phyloP scores from a whole-genome alignment of 1,140 invertebrate species.

The Planococcus citri region DNA sequence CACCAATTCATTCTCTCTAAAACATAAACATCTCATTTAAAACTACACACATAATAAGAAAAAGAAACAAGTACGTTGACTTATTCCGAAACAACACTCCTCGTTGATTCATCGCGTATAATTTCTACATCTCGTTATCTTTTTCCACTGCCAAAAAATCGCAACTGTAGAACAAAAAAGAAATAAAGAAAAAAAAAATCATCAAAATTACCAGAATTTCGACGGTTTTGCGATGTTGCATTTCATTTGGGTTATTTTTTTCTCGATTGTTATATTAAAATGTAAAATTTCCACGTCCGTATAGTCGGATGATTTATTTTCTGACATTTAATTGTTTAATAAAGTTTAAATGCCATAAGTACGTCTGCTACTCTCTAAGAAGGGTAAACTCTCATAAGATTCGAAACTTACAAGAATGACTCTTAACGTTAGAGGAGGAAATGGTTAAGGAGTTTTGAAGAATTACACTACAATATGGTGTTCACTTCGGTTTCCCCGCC shows the following conservation, averaged over 20 bases:
- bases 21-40: too few relatives aligned
- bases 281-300: conserved; percentile 5
- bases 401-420: conserved; percentile 9
- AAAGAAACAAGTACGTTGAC: too few relatives aligned
- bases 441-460: conserved; percentile 12
- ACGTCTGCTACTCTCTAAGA: neutral
- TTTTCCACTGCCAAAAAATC: neutral
- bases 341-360: conserved; percentile 16
- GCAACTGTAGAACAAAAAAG: neutral
- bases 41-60: too few relatives aligned
- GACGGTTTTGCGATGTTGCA: neutral
- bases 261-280: conserved; percentile 14
- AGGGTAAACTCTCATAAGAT: conserved; percentile 10
- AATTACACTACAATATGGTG: conserved; percentile 18
- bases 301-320: conserved; percentile 14
- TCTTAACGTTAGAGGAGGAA: neutral
- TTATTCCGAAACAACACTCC: neutral
- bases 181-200: neutral
- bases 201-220: conserved; percentile 7
- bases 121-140: neutral
- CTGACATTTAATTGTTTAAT: conserved; percentile 16
- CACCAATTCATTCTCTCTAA: too few relatives aligned
- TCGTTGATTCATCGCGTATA: neutral
- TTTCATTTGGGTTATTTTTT: conserved; percentile 10
- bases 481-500: neutral